A percentile compares a stretch with the other conserved stretches of the same genome.
phyloP scores from a whole-genome alignment of 2,797 vertebrate genomes.

The Characodon lateralis region DNA sequence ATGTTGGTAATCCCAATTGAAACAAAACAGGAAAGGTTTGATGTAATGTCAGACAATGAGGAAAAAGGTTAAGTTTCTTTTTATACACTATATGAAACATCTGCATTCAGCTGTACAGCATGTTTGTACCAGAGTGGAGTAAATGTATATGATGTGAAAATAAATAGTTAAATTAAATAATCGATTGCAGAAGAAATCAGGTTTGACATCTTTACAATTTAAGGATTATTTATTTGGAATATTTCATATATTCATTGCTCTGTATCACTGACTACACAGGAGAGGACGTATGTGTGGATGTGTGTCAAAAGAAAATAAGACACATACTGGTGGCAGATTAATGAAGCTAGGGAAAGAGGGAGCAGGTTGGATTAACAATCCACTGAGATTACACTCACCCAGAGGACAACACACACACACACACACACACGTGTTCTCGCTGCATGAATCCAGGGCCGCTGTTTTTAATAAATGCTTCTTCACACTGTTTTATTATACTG shows the following conservation, averaged over 20 bases:
- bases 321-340: constrained; percentile 54
- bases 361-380: constrained; percentile 67
- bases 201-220: constrained; percentile 1
- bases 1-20: background rate
- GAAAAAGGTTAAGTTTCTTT: background rate
- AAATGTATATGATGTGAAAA: background rate
- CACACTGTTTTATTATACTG: constrained; percentile 22
- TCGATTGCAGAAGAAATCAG: background rate
- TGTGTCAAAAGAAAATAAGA: constrained; percentile 50
- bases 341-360: constrained; percentile 67
- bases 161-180: background rate
- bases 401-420: constrained; percentile 24
- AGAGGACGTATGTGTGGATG: constrained; percentile 4
- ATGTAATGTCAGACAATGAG: background rate
- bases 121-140: background rate
- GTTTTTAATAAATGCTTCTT: constrained; percentile 47
- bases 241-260: constrained; percentile 2
- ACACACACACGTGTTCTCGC: background rate
- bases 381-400: constrained; percentile 60
- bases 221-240: background rate
- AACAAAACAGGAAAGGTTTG: background rate
- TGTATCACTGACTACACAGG: background rate
- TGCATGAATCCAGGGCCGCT: constrained; percentile 34
- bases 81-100: background rate
- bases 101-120: background rate